Evolutionary conservation across 2,113 vertebrate genomes (phyloP).

Genomic region (Spheniscus mendiculus): DNA sequence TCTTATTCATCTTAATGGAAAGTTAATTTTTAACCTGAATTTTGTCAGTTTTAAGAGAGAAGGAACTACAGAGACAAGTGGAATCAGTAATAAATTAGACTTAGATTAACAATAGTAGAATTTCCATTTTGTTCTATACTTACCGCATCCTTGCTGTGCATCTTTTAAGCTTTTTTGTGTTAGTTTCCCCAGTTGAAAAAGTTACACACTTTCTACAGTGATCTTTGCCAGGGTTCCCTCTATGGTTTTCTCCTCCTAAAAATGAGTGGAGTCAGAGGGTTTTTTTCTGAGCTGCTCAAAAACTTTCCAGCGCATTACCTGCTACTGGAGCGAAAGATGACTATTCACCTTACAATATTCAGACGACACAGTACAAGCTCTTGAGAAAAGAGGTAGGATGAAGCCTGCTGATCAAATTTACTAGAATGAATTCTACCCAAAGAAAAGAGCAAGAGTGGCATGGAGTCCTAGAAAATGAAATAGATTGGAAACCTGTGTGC

Average conservation of each 20-base stretch:
- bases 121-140: neutral
- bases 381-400: neutral
- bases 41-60: neutral
- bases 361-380: neutral
- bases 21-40: neutral
- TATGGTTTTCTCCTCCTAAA: neutral
- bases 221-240: neutral
- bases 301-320: neutral
- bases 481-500: neutral
- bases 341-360: neutral
- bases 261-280: rapidly evolving
- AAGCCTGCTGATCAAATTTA: neutral
- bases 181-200: neutral
- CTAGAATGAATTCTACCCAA: neutral
- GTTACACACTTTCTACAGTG: neutral
- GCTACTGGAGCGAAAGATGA: neutral
- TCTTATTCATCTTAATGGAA: neutral
- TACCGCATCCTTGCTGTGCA: neutral
- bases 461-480: neutral
- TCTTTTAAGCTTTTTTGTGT: neutral
- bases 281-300: neutral
- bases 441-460: neutral
- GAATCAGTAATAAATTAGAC: neutral
- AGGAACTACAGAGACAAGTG: neutral
- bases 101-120: neutral